A percentile compares a stretch with the other conserved stretches of the same genome.
Evolutionary conservation across 2,113 vertebrate species (phyloP).

Genomic region (Fregetta grallaria): DNA sequence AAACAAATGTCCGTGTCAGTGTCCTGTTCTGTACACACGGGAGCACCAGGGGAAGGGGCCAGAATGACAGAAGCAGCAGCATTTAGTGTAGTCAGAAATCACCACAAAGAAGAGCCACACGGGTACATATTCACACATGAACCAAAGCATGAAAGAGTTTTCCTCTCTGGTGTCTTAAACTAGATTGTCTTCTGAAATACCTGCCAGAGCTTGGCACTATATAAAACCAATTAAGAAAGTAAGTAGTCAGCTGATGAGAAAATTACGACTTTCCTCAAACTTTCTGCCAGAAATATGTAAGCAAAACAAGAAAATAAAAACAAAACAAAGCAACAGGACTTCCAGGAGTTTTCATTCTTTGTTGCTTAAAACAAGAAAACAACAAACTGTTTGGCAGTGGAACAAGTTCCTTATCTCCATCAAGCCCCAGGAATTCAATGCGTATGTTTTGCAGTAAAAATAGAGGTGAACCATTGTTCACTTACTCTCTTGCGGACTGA

Average conservation of each 20-base stretch:
- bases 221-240: background rate
- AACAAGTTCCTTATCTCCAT: conserved; percentile 7
- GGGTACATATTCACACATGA: background rate
- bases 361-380: background rate
- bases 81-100: background rate
- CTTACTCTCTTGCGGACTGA: background rate
- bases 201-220: background rate
- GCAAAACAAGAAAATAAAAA: background rate
- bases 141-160: background rate
- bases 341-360: background rate
- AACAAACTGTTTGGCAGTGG: background rate
- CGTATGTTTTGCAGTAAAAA: conserved; percentile 35
- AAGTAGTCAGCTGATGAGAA: background rate
- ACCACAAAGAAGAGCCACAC: background rate
- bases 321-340: background rate
- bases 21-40: background rate
- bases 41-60: background rate
- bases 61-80: background rate
- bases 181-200: background rate
- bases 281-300: background rate
- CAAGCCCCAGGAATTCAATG: background rate
- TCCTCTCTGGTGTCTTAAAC: background rate
- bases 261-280: background rate
- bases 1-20: background rate
- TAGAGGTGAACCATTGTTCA: background rate